Base-by-base conservation (phyloP, 1,140 invertebrate genomes). In the Bathynomus jamesi region DNA sequence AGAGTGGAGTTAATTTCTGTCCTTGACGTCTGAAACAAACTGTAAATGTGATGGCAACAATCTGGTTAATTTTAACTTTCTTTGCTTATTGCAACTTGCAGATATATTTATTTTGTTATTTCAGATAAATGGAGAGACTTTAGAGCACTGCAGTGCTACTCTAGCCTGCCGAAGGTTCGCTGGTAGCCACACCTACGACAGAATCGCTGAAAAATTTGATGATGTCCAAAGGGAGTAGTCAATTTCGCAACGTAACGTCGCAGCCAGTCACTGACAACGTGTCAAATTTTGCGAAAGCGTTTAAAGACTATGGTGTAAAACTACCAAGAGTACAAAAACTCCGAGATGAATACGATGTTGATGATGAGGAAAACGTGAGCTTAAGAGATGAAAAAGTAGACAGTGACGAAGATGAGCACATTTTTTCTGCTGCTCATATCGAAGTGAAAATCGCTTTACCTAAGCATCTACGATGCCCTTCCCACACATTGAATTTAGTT, bases 191-290 rank as follows among this genome's bases (percentile, higher is more conserved):
- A 61, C 67, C 64, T 68, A 13, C 53, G 67, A 63, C 60, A 70
- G 66, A 66, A 70, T 65, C 25, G 61, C 68, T 28, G 46, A 70
- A 28, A 61, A 63, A 24, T 64, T 70, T 28, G 68, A 70, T 17
- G 68, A 70, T 66, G 66, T 70, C 25, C 30, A 28, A 64, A 67
- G 30, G 28, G 10, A 29, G 21, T 70, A 28, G 28, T 63, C 53
- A 25, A 63, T 70, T 28, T 64, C 25, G 28, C 28, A 63, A 17
- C 64, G 64, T 11, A 71, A 67, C 25, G 27, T 67, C 46, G 61
- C 68, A 27, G 40, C 63, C 32, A 70, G 64, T 71, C 24, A 71
- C 70, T 68, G 64, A 71, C 31, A 69, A 71, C 46, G 70, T 21
- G 21, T 31, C 64, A 4, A 71, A 67, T 63, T 69, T 71, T 60